Percentiles rank a stretch among this genome's conserved stretches.
Conservation (phyloP, 2,888 invertebrate genomes). For the Philonicus albiceps region DNA sequence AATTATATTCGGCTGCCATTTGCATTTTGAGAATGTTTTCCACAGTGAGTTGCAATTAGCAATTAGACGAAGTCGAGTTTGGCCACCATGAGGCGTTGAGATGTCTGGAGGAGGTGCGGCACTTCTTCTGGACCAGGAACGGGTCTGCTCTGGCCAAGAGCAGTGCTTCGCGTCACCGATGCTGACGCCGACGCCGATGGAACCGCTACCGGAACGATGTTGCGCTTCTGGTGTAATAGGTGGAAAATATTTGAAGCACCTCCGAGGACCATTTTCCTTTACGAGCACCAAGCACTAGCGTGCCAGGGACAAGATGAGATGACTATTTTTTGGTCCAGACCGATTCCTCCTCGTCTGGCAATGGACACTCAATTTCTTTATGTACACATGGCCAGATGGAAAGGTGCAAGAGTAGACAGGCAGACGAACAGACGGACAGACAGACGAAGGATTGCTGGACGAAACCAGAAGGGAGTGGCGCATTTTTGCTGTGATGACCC, state of each 20-base stretch:
- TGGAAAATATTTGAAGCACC: constrained; percentile 38
- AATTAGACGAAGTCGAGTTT: constrained; percentile 31
- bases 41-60: constrained; percentile 40
- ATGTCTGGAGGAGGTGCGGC: neutral
- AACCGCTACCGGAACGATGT: neutral
- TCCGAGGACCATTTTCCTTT: constrained; percentile 41
- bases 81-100: neutral
- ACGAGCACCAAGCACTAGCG: constrained; percentile 10
- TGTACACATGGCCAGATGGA: constrained; percentile 32
- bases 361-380: constrained; percentile 41
- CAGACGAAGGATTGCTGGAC: neutral
- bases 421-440: neutral
- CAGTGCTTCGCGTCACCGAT: no score
- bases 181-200: no score
- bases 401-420: neutral
- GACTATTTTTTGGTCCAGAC: constrained; percentile 24
- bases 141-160: neutral
- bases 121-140: neutral
- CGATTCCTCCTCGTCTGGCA: constrained; percentile 29
- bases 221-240: constrained; percentile 8
- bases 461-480: neutral
- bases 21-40: constrained; percentile 41
- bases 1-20: constrained; percentile 41
- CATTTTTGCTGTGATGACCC: constrained; percentile 11
- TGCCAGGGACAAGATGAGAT: constrained; percentile 29